Base-by-base conservation (phyloP, 2,888 invertebrate species). In the Phragmatobia fuliginosa region DNA sequence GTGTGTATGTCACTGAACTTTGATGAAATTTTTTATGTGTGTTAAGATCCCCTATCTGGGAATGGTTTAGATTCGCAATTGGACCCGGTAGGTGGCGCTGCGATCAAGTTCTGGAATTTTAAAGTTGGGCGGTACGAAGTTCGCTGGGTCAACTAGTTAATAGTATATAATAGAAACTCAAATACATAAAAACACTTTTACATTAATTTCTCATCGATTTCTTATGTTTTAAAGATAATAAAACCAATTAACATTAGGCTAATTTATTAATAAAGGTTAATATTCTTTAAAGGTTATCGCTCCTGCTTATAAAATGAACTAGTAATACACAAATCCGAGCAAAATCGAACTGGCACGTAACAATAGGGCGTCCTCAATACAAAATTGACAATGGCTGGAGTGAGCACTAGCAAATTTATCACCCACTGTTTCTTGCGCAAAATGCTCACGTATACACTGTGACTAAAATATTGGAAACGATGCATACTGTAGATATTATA, bases 351-450 rank as follows among this genome's bases (percentile, higher is more conserved):
- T 91, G 88, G 86, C 85, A 86, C 81, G 83, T 86, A 89, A 94
- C 94, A 94, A 94, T 93, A 85, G 92, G 73, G 81, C 90, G 91
- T 91, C 89, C 91, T 93, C 94, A 93, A 94, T 93, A 94, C 92
- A 90, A 91, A 92, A 93, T 92, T 91, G 92, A 94, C 94, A 94
- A 94, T 92, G 85, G 90, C 83, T 80, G 84, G 88, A 87, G 91
- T 88, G 90, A 90, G 87, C 87, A 89, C 86, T 86, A 85, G 78
- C 85, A 89, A 88, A 93, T 94, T 94, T 94, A 94, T 94, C 90
- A 88, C 92, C 92, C 88, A 90, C 93, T 94, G 94, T 94, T 91
- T 92, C 90, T 87, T 85, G 77, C 78, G 68, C 76, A 85, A 80
- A 85, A 84, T 74, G 76, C 80, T 74, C 77, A 80, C 83, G 79